Evolutionary conservation across 2,888 invertebrate species (phyloP), one percentile per base, ranked within the genome.

Genomic region (Spisula subtruncata): DNA sequence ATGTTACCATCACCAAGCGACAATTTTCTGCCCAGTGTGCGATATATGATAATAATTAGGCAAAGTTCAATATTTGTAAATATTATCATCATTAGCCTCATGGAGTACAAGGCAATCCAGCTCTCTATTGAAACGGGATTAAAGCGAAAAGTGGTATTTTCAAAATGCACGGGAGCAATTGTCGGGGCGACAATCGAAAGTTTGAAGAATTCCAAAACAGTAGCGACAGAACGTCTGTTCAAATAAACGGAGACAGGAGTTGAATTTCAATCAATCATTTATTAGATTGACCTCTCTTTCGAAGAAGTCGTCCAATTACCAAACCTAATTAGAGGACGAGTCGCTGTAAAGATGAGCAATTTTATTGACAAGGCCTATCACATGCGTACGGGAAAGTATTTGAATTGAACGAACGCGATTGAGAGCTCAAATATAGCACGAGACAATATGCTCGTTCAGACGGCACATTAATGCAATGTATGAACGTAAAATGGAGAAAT

Each of bases 31-130:
- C 48, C 32, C 46, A 32, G 25, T 54, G 35, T 14, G 25, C 14
- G 25, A n/a, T 75, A 83, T 83, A 80, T 41, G 48, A 51, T 46
- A 79, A 46, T 87, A 88, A 88, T 84, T 75, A 84, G 60, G 46
- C 56, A 80, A 18, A 79, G 79, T 35, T 54, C 83, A 88, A 88
- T 88, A 88, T 88, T 88, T 88, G 87, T 88, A 88, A 88, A 88
- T 88, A 88, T 83, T 87, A n/a, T 20, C 16, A 35, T 46, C 35
- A 80, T 80, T 54, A 85, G 2, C 29, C 10, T 25, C 0, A 66
- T 25, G n/a, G 25, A 10, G 6, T 25, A 66, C 25, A 10, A 25
- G 25, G 25, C 6, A 25, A 12, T 66, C n/a, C 10, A 25, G 60
- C 8, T 10, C 25, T 66, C 60, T 25, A 66, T 5, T 6, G 25